Percentiles rank a stretch among this genome's conserved stretches.
These are phyloP conservation scores for Chironomus riparius DNA, from an alignment of 2,888 invertebrate genomes.

Conservation along the genomic window DNA sequence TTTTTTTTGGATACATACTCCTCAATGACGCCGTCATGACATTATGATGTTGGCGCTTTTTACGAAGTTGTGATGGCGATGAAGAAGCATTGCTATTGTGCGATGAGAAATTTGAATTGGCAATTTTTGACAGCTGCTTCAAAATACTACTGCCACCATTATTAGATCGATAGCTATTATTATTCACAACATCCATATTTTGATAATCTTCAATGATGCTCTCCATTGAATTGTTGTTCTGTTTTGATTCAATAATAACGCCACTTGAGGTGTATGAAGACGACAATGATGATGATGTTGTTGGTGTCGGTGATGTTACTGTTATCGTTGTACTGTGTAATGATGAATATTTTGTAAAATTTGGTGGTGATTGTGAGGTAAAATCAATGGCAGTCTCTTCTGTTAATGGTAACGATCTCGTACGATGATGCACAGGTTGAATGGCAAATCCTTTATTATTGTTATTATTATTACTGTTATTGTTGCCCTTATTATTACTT, in stretches of 20 bases:
- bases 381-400: conserved; percentile 43
- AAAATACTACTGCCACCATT: conserved; percentile 16
- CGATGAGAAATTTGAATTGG: conserved; percentile 1
- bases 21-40: conserved; percentile 23
- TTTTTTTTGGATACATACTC: conserved; percentile 25
- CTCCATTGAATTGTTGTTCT: conserved; percentile 23
- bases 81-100: background rate
- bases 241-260: too few relatives aligned
- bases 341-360: conserved; percentile 4
- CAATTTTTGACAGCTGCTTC: conserved; percentile 25
- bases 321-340: background rate
- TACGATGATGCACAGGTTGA: conserved; percentile 53
- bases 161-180: background rate
- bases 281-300: background rate
- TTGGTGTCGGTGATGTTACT: background rate
- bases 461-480: background rate
- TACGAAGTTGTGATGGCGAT: conserved; percentile 23
- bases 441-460: conserved; percentile 31
- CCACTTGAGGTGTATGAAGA: background rate
- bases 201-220: conserved; percentile 24
- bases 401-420: conserved; percentile 58
- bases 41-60: conserved; percentile 23
- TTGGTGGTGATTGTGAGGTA: conserved; percentile 12
- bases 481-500: background rate
- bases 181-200: background rate